Percentiles rank a stretch among this genome's conserved stretches.
Evolutionary conservation across 2,113 vertebrate genomes (phyloP).

Genomic region (Dolichallabes microphthalmus): DNA sequence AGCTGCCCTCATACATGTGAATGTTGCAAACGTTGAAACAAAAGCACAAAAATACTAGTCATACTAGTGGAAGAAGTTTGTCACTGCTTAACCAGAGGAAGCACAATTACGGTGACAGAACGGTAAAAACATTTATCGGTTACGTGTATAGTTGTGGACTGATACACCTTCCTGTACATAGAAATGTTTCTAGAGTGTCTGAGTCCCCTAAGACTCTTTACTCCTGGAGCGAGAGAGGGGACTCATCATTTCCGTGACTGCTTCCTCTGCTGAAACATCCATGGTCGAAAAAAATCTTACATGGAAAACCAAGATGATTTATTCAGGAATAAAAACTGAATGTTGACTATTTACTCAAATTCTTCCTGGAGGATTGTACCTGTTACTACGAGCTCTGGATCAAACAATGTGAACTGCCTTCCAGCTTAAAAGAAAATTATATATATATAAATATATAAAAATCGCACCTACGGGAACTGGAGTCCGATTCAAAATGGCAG

Average conservation of each 20-base stretch:
- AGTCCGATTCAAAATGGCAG: conserved; percentile 30
- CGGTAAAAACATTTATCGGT: conserved; percentile 17
- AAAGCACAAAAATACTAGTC: conserved; percentile 37
- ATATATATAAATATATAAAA: background rate
- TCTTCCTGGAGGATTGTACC: conserved; percentile 1
- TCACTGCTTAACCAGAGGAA: conserved; percentile 33
- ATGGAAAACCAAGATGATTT: conserved; percentile 20
- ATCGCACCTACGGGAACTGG: background rate
- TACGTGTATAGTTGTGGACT: conserved; percentile 26
- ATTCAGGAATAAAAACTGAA: conserved; percentile 6
- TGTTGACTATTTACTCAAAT: background rate
- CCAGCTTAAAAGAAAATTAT: background rate
- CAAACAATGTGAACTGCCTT: background rate
- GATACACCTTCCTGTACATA: conserved; percentile 37
- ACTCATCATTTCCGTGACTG: conserved; percentile 11
- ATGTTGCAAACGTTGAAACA: conserved; percentile 31
- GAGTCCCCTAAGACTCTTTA: conserved; percentile 8
- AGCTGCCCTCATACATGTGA: conserved; percentile 14
- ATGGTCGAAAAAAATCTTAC: conserved; percentile 10
- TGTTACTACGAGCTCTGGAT: conserved; percentile 1
- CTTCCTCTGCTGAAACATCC: conserved; percentile 21
- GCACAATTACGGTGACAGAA: conserved; percentile 37
- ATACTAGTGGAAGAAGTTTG: conserved; percentile 22
- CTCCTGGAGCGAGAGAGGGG: background rate
- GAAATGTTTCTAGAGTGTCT: conserved; percentile 22